phyloP scores from a whole-genome alignment of 2,113 vertebrate genomes.

The Egretta garzetta region DNA sequence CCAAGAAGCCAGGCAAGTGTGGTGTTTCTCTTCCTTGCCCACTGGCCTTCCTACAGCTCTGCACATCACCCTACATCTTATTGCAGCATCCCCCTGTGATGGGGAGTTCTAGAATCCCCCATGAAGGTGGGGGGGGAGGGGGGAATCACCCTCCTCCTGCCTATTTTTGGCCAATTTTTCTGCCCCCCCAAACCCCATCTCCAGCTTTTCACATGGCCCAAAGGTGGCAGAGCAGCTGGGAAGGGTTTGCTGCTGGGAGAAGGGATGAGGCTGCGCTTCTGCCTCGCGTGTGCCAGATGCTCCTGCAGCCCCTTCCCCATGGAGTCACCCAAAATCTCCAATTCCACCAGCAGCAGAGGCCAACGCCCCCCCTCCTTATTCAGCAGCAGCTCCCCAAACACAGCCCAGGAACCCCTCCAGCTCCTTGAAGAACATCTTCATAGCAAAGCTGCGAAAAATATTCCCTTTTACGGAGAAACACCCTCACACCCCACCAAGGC shows the following conservation, averaged over 20 bases:
- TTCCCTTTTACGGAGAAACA: rapidly evolving
- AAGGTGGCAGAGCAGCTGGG: background rate
- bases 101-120: background rate
- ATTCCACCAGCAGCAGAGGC: background rate
- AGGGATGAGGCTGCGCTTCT: background rate
- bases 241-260: background rate
- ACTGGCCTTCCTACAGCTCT: too few species aligned
- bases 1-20: conserved; percentile 69
- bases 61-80: too few species aligned
- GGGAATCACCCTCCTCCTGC: rapidly evolving
- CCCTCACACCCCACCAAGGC: background rate
- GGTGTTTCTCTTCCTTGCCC: too few species aligned
- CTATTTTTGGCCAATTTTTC: background rate
- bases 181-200: background rate
- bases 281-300: rapidly evolving
- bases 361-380: background rate
- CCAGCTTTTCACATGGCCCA: background rate
- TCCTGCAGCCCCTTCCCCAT: background rate
- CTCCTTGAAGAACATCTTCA: background rate
- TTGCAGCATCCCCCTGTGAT: rapidly evolving
- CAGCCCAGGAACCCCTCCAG: background rate
- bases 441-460: background rate
- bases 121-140: rapidly evolving
- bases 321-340: too few species aligned
- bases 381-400: background rate